Evolutionary conservation across 1,140 invertebrate genomes (phyloP).

Genomic region (Hylaeus volcanicus): DNA sequence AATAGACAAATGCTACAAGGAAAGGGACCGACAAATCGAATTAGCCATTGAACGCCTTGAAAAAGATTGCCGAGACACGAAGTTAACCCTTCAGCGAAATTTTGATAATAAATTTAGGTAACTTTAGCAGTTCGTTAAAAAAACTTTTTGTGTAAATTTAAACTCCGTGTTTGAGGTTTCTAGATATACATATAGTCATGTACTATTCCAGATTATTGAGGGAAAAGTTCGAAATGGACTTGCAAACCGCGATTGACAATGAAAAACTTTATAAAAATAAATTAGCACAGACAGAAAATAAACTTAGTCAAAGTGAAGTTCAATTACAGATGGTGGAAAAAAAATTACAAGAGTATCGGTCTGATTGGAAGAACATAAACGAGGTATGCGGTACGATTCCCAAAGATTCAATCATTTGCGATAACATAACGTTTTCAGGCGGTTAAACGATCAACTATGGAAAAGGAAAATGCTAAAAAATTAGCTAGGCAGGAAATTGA

Average conservation of each 20-base stretch:
- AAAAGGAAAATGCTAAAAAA: slow-evolving; percentile 80
- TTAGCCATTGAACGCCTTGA: slow-evolving; percentile 84
- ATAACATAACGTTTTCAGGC: slow-evolving; percentile 64
- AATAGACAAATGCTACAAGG: slow-evolving; percentile 82
- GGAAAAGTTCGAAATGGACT: slow-evolving; percentile 87
- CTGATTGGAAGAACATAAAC: slow-evolving; percentile 80
- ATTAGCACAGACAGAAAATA: slow-evolving; percentile 82
- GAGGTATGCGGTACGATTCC: slow-evolving; percentile 71
- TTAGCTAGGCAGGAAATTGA: slow-evolving; percentile 80
- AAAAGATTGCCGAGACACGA: slow-evolving; percentile 81
- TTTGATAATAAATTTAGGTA: slow-evolving; percentile 83
- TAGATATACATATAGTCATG: neutral
- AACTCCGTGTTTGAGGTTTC: too few species aligned
- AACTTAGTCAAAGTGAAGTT: slow-evolving; percentile 80
- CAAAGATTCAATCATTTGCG: too few species aligned
- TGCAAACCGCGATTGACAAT: slow-evolving; percentile 82
- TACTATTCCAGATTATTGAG: slow-evolving; percentile 83
- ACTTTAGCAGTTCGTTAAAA: too few species aligned
- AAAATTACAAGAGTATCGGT: slow-evolving; percentile 62
- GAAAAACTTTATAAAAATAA: slow-evolving; percentile 81
- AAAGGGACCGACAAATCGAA: slow-evolving; percentile 86
- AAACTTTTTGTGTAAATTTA: too few species aligned
- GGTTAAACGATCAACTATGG: slow-evolving; percentile 78
- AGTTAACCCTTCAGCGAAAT: slow-evolving; percentile 80
- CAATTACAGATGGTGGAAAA: slow-evolving; percentile 78